Evolutionary conservation across 2,113 vertebrate genomes (phyloP).

Genomic region (Natator depressus): DNA sequence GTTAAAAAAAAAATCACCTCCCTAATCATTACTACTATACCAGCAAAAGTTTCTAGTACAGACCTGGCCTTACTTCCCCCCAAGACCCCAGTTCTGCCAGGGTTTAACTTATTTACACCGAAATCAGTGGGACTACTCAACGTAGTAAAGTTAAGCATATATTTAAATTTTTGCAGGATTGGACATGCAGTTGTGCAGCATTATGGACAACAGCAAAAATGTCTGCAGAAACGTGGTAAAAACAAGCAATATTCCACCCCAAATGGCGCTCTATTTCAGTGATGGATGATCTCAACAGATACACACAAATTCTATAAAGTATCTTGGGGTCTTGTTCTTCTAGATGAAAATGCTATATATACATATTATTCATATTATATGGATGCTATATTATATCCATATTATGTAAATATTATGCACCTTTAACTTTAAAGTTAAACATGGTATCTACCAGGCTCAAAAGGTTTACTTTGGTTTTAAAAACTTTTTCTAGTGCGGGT

Average conservation of each 20-base stretch:
- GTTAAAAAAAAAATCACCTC: neutral
- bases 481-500: neutral
- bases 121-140: neutral
- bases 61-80: neutral
- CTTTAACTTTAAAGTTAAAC: neutral
- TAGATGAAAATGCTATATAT: neutral
- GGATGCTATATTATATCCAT: neutral
- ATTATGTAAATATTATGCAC: neutral
- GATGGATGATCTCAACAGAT: neutral
- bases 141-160: neutral
- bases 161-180: too few relatives aligned
- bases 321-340: neutral
- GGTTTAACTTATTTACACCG: neutral
- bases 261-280: neutral
- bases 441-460: neutral
- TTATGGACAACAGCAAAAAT: neutral
- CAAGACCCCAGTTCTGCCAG: neutral
- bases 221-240: neutral
- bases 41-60: neutral
- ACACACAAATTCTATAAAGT: accelerated
- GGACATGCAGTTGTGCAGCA: neutral
- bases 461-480: neutral
- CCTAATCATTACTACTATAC: neutral
- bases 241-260: neutral
- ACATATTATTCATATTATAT: neutral